Evolutionary conservation across 2,113 vertebrate genomes (phyloP), one percentile per base, ranked within the genome.

Genomic region (Bambusicola thoracicus): DNA sequence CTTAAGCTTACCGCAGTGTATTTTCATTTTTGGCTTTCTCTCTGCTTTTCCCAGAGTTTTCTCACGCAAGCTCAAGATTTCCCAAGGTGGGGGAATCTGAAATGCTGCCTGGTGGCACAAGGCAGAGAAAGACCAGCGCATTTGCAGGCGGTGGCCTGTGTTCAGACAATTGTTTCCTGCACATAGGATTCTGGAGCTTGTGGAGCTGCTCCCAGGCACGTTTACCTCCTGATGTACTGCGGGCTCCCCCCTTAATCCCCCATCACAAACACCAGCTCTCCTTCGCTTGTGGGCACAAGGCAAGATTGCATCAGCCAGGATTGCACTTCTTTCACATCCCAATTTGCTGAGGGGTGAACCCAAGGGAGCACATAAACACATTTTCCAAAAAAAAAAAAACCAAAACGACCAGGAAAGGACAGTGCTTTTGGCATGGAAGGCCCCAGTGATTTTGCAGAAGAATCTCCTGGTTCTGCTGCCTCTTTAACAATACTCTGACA

Each of bases 161-260:
- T 76, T 92, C 59, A 81, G 84, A 58, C 94, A 43, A 95, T 97
- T 91, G 85, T 95, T 96, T 75, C 69, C 77, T 20, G 79, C 77
- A 74, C 4, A 10, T 20, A 51, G 85, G 58, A 70, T 80, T 91
- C 88, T 5, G 40, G 91, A 85, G 74, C 89, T 61, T 77, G 89
- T 13, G 83, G 90, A 95, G 93, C 96, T 95, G 96, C 93, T 91
- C 53, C 78, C 79, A 90, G 91, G 89, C 95, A 95, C 87, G 84
- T 96, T 90, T 90, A 88, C 76, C 85, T 92, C 69, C 59, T 83
- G 55, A 19, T 2, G 58, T 18, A 1, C 72, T 58, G 15, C 46
- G 32, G 75, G 22, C 82, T 48, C 91, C 91, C 65, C 76, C 89
- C 87, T 76, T 48, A 8, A 5, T 63, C 78, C 59, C 81, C 69